Base-by-base conservation (phyloP, 2,797 vertebrate species). In the Anguilla pacifica region DNA sequence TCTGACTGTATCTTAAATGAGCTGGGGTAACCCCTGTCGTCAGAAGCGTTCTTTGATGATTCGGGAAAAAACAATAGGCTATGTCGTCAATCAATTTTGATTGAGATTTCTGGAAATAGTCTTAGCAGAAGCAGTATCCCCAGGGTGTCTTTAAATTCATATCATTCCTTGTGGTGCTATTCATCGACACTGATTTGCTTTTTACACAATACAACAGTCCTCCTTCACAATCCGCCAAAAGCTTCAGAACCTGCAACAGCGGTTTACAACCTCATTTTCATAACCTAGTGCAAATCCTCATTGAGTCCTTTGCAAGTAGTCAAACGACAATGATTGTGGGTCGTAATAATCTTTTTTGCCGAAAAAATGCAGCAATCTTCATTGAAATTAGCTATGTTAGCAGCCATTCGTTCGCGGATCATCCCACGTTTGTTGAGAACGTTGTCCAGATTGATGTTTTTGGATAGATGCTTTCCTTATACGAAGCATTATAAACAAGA, bases 241-340 rank as follows among this genome's bases (percentile, higher is more conserved):
- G 43, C 79, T 82, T 82, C 79, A 51, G 79, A 82, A 51, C 79
- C 9, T 2, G 79, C 79, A 0, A 82, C 46, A 51, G 79, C 19
- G 46, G 43, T 82, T 82, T 82, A 82, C 79, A 82, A 51, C 46
- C 43, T 49, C 79, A 82, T 82, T 49, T 82, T 82, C 79, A 82
- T 82, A 82, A 82, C 22, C 43, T n/a, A 49, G 11, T 51, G 43
- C 79, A 49, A 81, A 82, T 82, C 79, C 43, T n/a, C 79, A 51
- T 22, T 6, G 46, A 49, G 22, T 51, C 79, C 79, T 46, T 51
- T 49, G 43, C 43, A 82, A 82, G 79, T 19, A 82, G 46, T 22
- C 15, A 82, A 82, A 82, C 46, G 46, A 82, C 43, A 82, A 19
- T 82, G 46, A 5, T 82, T 11, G 51, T 82, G 43, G 43, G 79